Conservation (phyloP, 2,888 invertebrate species). For the Dione vanillae region DNA sequence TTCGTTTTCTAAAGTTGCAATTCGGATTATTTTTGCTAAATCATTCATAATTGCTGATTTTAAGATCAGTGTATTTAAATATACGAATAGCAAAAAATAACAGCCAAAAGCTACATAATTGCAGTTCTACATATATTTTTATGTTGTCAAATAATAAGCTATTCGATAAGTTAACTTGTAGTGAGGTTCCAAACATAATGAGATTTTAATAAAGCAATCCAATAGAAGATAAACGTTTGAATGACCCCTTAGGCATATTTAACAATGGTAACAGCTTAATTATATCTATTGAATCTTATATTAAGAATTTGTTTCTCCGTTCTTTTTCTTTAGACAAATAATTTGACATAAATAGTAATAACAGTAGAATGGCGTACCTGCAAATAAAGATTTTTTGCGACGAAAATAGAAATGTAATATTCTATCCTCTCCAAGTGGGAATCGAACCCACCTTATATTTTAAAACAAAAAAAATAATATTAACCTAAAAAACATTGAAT, state of each 20-base stretch:
- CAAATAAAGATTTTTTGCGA: too few relatives aligned
- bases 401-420: too few relatives aligned
- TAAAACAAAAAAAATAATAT: too few relatives aligned
- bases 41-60: conserved; percentile 23
- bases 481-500: too few relatives aligned
- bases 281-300: neutral
- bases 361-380: too few relatives aligned
- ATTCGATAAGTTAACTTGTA: neutral
- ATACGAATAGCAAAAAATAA: neutral
- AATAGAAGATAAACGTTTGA: conserved; percentile 1
- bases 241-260: conserved; percentile 17
- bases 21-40: conserved; percentile 59
- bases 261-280: conserved; percentile 22
- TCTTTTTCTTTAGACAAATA: too few relatives aligned
- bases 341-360: too few relatives aligned
- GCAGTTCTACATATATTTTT: neutral
- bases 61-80: neutral
- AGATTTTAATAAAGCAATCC: conserved; percentile 25
- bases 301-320: neutral
- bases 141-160: conserved; percentile 3
- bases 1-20: conserved; percentile 58
- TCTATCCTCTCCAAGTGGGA: too few relatives aligned
- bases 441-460: too few relatives aligned
- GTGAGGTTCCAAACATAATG: conserved; percentile 2
- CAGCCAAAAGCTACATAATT: conserved; percentile 2